Evolutionary conservation across 2,888 invertebrate species (phyloP), one percentile per base, ranked within the genome.

Genomic region (Tricholauxania praeusta): DNA sequence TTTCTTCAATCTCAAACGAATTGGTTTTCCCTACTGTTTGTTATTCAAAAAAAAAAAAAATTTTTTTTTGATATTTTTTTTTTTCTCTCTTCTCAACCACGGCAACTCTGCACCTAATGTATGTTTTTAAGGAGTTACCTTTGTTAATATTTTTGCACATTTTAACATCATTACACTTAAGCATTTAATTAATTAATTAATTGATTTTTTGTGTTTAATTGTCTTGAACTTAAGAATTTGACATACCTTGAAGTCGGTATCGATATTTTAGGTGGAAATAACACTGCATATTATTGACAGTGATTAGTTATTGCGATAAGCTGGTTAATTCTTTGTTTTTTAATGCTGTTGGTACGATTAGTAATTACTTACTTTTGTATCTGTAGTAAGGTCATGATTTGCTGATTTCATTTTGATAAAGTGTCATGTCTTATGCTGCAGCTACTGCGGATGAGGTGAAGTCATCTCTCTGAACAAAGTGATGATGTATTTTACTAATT

Each of bases 161-260:
- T 62, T 62, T 62, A 57, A 57, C 57, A 57, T 57, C 57, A 57
- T 57, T 28, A n/a, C 57, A 57, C 22, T 14, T 57, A 19, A 39
- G 7, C 39, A 39, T 39, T 14, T n/a, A 55, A 55, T 52, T 67
- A 53, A 57, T 67, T 57, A 67, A 67, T 67, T 67, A 67, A 57
- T 53, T 67, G 22, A 57, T 67, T 67, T 39, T 32, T 12, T 67
- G 53, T 52, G 67, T 22, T 66, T 66, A 66, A 66, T 66, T 67
- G 55, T 57, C 17, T 67, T 67, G 67, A 67, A 67, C 67, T 67
- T 67, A 39, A 47, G 55, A n/a, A 15, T 14, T 52, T 2, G 49
- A 28, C n/a, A 22, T 22, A 1, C 15, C n/a, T 39, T 28, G 60
- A 60, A 15, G 8, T 39, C 39, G 2, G 6, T 39, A 39, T 39